These are phyloP conservation scores for Peromyscus eremicus DNA, from an alignment of 2,797 vertebrate species.

Conservation along the genomic window DNA sequence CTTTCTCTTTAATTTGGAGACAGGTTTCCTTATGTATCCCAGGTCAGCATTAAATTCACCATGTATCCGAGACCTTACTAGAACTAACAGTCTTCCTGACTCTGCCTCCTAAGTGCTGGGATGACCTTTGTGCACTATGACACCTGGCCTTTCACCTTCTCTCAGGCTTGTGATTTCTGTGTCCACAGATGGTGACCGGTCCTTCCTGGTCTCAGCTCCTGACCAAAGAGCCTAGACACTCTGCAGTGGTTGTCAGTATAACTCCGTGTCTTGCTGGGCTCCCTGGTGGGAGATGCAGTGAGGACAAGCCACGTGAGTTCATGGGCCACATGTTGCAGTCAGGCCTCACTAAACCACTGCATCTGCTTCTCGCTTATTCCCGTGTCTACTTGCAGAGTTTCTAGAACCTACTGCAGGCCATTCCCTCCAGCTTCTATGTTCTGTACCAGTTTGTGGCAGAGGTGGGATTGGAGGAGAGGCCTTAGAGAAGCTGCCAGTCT, in stretches of 20 bases:
- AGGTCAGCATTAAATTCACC: not conserved
- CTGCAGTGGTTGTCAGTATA: constrained; percentile 84
- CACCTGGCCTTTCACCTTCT: not conserved
- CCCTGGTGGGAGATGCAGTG: constrained; percentile 87
- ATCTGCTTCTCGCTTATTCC: constrained; percentile 86
- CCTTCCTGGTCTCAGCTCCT: constrained; percentile 88
- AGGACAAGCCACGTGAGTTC: constrained; percentile 88
- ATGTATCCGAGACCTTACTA: not conserved
- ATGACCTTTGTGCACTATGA: not conserved
- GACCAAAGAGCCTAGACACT: constrained; percentile 88
- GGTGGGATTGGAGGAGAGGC: constrained; percentile 57
- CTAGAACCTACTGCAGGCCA: constrained; percentile 21
- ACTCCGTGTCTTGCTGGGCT: constrained; percentile 88
- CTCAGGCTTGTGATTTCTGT: constrained; percentile 62
- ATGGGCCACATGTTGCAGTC: constrained; percentile 82
- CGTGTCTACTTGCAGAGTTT: not conserved
- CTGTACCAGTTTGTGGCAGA: constrained; percentile 85
- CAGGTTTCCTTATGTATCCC: not conserved
- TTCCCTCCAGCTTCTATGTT: constrained; percentile 87
- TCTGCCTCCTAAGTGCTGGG: not conserved
- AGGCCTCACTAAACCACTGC: constrained; percentile 74
- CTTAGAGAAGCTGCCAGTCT: not conserved
- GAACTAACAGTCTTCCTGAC: not conserved
- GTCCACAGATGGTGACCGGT: constrained; percentile 87
- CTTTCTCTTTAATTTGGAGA: not conserved